phyloP scores from a whole-genome alignment of 2,797 vertebrate species.

The Leuciscus waleckii region DNA sequence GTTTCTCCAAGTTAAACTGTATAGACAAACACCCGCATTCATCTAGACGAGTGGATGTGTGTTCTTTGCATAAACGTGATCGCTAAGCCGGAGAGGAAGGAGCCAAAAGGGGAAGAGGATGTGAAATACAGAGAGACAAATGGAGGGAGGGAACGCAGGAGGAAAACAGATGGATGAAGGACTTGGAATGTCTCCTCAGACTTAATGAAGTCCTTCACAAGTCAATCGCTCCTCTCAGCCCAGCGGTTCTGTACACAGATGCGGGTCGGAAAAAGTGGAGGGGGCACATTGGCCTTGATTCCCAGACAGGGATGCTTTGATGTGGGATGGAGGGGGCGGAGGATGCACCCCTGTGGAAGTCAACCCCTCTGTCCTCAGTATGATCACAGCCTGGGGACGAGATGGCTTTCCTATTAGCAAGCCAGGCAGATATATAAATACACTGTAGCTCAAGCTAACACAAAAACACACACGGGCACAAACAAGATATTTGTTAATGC shows the following conservation, averaged over 20 bases:
- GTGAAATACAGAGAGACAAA: constrained; percentile 41
- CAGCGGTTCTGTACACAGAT: constrained; percentile 36
- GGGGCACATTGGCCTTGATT: constrained; percentile 48
- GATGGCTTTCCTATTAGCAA: constrained; percentile 50
- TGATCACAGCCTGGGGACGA: constrained; percentile 23
- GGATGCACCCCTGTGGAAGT: constrained; percentile 49
- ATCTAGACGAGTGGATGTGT: background rate
- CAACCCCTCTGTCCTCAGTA: constrained; percentile 39
- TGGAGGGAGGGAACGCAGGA: constrained; percentile 15
- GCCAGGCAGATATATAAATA: constrained; percentile 39
- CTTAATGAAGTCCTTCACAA: constrained; percentile 61
- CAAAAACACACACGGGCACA: constrained; percentile 21
- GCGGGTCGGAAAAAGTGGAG: constrained; percentile 12
- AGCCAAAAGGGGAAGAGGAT: constrained; percentile 22
- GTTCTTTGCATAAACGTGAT: constrained; percentile 38
- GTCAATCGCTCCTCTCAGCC: constrained; percentile 52
- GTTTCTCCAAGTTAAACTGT: background rate
- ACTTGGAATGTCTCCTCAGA: constrained; percentile 42
- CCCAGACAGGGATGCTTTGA: constrained; percentile 49
- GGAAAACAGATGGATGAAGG: constrained; percentile 44
- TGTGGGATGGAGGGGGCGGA: constrained; percentile 30
- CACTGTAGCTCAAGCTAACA: constrained; percentile 24
- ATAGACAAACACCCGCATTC: background rate
- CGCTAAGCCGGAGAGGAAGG: constrained; percentile 25
- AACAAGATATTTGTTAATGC: constrained; percentile 48